Percentiles rank a stretch among this genome's conserved stretches.
Evolutionary conservation across 1,140 invertebrate genomes (phyloP).

Genomic region (Drosophila elegans): DNA sequence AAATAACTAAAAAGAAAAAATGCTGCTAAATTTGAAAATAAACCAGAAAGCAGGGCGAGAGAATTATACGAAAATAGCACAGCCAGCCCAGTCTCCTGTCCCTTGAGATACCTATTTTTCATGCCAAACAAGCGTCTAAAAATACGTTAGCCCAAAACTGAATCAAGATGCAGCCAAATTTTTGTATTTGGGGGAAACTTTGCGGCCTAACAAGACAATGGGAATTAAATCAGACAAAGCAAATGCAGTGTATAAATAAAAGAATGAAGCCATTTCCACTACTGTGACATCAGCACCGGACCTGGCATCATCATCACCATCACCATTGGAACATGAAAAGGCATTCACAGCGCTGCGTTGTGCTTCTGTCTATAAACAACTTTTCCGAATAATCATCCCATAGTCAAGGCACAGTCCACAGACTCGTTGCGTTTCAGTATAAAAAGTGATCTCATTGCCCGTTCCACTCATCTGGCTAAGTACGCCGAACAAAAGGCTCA

Average conservation of each 20-base stretch:
- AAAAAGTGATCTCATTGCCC: slow-evolving; percentile 41
- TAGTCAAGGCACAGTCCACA: slow-evolving; percentile 1
- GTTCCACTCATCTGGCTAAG: slow-evolving; percentile 27
- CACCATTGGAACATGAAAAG: slow-evolving; percentile 28
- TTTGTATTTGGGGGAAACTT: slow-evolving; percentile 26
- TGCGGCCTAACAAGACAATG: slow-evolving; percentile 47
- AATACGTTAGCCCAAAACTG: slow-evolving; percentile 45
- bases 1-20: slow-evolving; percentile 31
- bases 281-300: slow-evolving; percentile 70
- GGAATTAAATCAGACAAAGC: slow-evolving; percentile 31
- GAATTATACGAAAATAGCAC: slow-evolving; percentile 59
- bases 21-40: slow-evolving; percentile 71
- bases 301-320: slow-evolving; percentile 36
- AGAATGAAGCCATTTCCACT: slow-evolving; percentile 71
- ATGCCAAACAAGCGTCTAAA: slow-evolving; percentile 66
- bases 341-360: slow-evolving; percentile 36
- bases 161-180: slow-evolving; percentile 37
- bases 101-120: slow-evolving; percentile 58
- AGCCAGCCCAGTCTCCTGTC: slow-evolving; percentile 37
- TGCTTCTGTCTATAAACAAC: slow-evolving; percentile 57
- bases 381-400: slow-evolving; percentile 44
- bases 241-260: slow-evolving; percentile 76
- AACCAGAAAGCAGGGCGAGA: slow-evolving; percentile 66
- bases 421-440: slow-evolving; percentile 27
- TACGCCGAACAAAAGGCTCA: slow-evolving; percentile 26